Conservation (phyloP, 2,888 invertebrate genomes). For the Cataglyphis cursor region DNA sequence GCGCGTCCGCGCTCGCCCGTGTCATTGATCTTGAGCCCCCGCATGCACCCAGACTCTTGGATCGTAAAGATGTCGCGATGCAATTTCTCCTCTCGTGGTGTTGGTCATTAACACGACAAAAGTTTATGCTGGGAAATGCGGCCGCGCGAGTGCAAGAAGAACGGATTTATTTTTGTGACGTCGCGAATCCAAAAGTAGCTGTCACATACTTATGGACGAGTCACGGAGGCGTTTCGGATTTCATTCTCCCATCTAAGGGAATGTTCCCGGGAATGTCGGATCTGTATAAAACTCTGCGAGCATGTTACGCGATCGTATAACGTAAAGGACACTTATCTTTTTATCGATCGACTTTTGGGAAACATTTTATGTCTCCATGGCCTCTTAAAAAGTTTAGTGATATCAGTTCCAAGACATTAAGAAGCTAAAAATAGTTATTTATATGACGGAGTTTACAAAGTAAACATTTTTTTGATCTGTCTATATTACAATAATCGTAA, state of each 20-base stretch:
- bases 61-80: slow-evolving; percentile 46
- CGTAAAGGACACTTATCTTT: not conserved
- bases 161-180: slow-evolving; percentile 45
- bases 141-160: slow-evolving; percentile 6
- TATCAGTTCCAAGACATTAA: not conserved
- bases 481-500: not conserved
- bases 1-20: not conserved
- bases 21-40: slow-evolving; percentile 34
- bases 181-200: slow-evolving; percentile 42
- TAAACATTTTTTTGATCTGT: not conserved
- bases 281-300: not conserved
- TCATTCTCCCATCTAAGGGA: slow-evolving; percentile 1
- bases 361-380: not conserved
- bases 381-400: not conserved
- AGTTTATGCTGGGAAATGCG: slow-evolving; percentile 18
- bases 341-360: not conserved
- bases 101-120: slow-evolving; percentile 49
- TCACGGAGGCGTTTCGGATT: slow-evolving; percentile 21
- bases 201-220: not conserved
- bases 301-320: not conserved
- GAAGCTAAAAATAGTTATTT: not conserved
- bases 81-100: slow-evolving; percentile 48
- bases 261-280: not conserved
- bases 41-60: slow-evolving; percentile 10
- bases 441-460: not conserved